Evolutionary conservation across 2,797 vertebrate species (phyloP), one percentile per base, ranked within the genome.

Genomic region (Fistularia tabacaria): DNA sequence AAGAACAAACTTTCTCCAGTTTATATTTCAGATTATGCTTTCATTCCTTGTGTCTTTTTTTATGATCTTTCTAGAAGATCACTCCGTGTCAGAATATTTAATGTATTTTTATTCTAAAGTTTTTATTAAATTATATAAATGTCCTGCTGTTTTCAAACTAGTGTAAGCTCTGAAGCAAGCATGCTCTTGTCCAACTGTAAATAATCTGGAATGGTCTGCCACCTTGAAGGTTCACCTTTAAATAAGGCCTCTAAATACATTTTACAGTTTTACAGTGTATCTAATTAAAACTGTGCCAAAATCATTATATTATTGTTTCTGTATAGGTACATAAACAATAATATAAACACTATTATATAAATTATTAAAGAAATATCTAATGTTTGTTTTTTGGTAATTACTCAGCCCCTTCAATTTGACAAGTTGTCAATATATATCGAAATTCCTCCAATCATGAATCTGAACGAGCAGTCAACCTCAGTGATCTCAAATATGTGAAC

Each of bases 231-330:
- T 58, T 81, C 72, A 67, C 69, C 63, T 74, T 51, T 68, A 62
- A 62, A 71, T 53, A 48, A 59, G 45, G 10, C 43, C 46, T 13
- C n/a, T 42, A 59, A 51, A 73, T 62, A 75, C 55, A 36, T 60
- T 51, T 49, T 15, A 42, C 42, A n/a, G n/a, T n/a, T n/a, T n/a
- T n/a, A 53, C 49, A 45, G 36, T 38, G 47, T 39, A 56, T 59
- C 59, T 83, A 83, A 83, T 79, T 74, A 81, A 66, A 76, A 56
- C 65, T 66, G n/a, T n/a, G 64, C 11, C 25, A 25, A 25, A 25
- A 25, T 25, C 25, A n/a, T n/a, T n/a, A n/a, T n/a, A n/a, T n/a
- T n/a, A n/a, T n/a, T n/a, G n/a, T n/a, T n/a, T n/a, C n/a, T n/a
- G n/a, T n/a, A n/a, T n/a, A n/a, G n/a, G n/a, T n/a, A n/a, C n/a